Evolutionary conservation across 2,113 vertebrate species (phyloP), one percentile per base, ranked within the genome.

Genomic region (Nanorana parkeri): DNA sequence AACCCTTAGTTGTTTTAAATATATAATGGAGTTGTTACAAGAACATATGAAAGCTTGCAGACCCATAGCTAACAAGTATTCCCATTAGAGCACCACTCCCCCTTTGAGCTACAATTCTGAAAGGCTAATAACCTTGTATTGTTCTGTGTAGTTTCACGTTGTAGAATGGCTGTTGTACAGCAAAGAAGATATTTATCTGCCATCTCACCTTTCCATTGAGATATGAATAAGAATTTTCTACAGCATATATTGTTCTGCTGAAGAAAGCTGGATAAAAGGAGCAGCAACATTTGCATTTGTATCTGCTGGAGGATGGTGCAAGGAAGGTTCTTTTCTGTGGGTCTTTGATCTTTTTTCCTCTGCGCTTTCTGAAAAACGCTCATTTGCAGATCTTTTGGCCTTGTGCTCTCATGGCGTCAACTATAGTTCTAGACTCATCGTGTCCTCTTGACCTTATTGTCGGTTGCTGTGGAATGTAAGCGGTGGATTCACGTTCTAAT

Each of bases 231-330:
- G 26, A 75, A 54, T 26, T 81, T 64, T 81, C 80, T 74, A 58
- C 51, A 28, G 69, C 63, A 52, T 81, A 63, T 81, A 81, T 81
- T 74, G 80, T 81, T 81, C 80, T 66, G 28, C 67, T 66, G 24
- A 81, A 74, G 61, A 75, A 81, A 66, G 17, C 28, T 17, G 52
- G 69, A 81, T 81, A 61, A 81, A 81, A 81, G 61, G 69, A 74
- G 47, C 79, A 54, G 80, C 17, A 51, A 81, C 66, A 81, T 81
- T 65, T 81, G 80, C 80, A 81, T 81, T 81, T 81, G 69, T 81
- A 81, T 81, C 69, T 65, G 80, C 71, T 63, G 69, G 79, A 81
- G 68, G 60, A 81, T 54, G 78, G 78, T 63, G 68, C 54, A 52
- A 71, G 69, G 47, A 66, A 73, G 68, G 68, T 36, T 79, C 58